A percentile compares a stretch with the other conserved stretches of the same genome.
Evolutionary conservation across 2,113 vertebrate genomes (phyloP).

Genomic region (Lophura nycthemera): DNA sequence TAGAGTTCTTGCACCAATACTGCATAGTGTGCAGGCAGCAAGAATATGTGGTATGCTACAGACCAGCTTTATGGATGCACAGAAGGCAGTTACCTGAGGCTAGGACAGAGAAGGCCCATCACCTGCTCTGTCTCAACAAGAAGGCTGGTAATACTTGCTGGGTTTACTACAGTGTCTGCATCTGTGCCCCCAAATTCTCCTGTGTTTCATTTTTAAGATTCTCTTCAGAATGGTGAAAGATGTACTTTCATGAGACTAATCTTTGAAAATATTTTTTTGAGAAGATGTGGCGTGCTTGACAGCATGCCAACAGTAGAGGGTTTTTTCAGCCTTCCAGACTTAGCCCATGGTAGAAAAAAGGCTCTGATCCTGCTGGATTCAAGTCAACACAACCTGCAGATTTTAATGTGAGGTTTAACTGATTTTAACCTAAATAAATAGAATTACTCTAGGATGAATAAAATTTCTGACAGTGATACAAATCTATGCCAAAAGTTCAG

Average conservation of each 20-base stretch:
- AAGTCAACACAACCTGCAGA: not conserved
- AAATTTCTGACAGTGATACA: not conserved
- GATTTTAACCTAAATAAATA: constrained; percentile 45
- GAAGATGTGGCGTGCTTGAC: not conserved
- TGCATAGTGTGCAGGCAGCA: not conserved
- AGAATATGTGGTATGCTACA: not conserved
- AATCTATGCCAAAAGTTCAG: not conserved
- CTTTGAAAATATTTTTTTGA: constrained; percentile 28
- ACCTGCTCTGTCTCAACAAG: not conserved
- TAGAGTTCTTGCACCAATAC: not conserved
- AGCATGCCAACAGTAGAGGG: not conserved
- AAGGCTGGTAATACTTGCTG: not conserved
- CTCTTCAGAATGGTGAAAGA: not conserved
- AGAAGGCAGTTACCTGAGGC: not conserved
- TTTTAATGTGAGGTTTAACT: constrained; percentile 3
- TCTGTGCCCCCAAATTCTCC: not conserved
- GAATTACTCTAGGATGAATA: not conserved
- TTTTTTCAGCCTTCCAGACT: constrained; percentile 13
- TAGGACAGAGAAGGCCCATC: not conserved
- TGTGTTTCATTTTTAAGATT: not conserved
- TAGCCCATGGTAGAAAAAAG: not conserved
- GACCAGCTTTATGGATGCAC: not conserved
- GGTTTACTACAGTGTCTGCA: not conserved
- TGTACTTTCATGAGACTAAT: not conserved
- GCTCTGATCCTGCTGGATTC: not conserved